A percentile compares a stretch with the other conserved stretches of the same genome.
phyloP scores from a whole-genome alignment of 2,888 invertebrate genomes.

The Agrotis exclamationis region DNA sequence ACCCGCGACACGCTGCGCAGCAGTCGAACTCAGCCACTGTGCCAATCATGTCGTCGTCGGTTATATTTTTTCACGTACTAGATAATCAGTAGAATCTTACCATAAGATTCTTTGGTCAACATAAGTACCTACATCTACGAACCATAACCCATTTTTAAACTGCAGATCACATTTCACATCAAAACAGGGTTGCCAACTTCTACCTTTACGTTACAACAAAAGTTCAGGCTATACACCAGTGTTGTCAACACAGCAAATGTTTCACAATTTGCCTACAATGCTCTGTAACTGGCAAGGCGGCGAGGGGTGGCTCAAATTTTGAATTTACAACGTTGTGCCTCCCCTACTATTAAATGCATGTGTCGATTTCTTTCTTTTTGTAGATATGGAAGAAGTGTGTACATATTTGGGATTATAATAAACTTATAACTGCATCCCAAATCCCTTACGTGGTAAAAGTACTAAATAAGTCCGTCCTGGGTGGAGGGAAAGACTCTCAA shows the following conservation, averaged over 20 bases:
- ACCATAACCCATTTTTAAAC: not conserved
- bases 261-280: constrained; percentile 57
- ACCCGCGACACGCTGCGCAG: too few species aligned
- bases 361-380: constrained; percentile 11
- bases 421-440: too few species aligned
- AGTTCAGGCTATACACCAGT: constrained; percentile 12
- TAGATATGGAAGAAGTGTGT: constrained; percentile 13
- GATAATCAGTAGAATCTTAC: too few species aligned
- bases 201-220: constrained; percentile 32
- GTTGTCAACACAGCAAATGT: constrained; percentile 45
- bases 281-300: constrained; percentile 26
- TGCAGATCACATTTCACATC: constrained; percentile 1
- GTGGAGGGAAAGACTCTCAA: too few species aligned
- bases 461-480: too few species aligned
- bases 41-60: too few species aligned
- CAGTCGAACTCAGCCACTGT: too few species aligned
- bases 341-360: constrained; percentile 42
- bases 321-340: constrained; percentile 43
- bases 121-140: not conserved
- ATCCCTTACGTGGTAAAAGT: too few species aligned
- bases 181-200: constrained; percentile 11
- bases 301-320: constrained; percentile 29
- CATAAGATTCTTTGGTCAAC: too few species aligned
- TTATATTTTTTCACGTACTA: too few species aligned
- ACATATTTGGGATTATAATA: constrained; percentile 4